A percentile compares a stretch with the other conserved stretches of the same genome.
phyloP scores from a whole-genome alignment of 1,140 invertebrate species.

The Cataglyphis hispanica region DNA sequence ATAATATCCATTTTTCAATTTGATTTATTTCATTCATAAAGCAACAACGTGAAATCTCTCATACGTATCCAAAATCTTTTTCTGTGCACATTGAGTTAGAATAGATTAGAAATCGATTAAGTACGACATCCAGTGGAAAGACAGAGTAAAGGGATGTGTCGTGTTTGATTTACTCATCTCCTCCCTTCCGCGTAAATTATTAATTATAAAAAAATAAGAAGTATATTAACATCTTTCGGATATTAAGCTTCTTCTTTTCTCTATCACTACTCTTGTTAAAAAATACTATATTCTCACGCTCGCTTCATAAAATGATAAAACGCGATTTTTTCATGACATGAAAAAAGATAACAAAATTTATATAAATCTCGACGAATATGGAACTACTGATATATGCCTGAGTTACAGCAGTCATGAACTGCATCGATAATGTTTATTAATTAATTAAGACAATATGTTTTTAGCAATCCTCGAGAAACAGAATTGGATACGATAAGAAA shows the following conservation, averaged over 20 bases:
- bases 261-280: slow-evolving; percentile 49
- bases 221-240: slow-evolving; percentile 61
- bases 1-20: slow-evolving; percentile 41
- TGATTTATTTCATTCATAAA: slow-evolving; percentile 71
- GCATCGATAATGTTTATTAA: slow-evolving; percentile 4
- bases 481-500: slow-evolving; percentile 11
- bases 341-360: slow-evolving; percentile 33
- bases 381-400: slow-evolving; percentile 15
- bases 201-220: slow-evolving; percentile 72
- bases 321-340: not conserved
- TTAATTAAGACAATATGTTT: slow-evolving; percentile 18
- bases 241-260: slow-evolving; percentile 39
- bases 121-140: slow-evolving; percentile 29
- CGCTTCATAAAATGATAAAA: slow-evolving; percentile 7
- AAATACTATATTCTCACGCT: slow-evolving; percentile 46
- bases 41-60: slow-evolving; percentile 71
- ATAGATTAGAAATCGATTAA: slow-evolving; percentile 44
- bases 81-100: slow-evolving; percentile 67
- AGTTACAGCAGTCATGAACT: slow-evolving; percentile 3
- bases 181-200: slow-evolving; percentile 65
- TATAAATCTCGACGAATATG: not conserved
- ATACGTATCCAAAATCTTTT: slow-evolving; percentile 57
- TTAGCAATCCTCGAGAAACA: slow-evolving; percentile 13
- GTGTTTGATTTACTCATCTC: slow-evolving; percentile 42
- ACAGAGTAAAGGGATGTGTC: not conserved